Evolutionary conservation across 2,797 vertebrate genomes (phyloP).

Genomic region (Sebastes aleutianus): DNA sequence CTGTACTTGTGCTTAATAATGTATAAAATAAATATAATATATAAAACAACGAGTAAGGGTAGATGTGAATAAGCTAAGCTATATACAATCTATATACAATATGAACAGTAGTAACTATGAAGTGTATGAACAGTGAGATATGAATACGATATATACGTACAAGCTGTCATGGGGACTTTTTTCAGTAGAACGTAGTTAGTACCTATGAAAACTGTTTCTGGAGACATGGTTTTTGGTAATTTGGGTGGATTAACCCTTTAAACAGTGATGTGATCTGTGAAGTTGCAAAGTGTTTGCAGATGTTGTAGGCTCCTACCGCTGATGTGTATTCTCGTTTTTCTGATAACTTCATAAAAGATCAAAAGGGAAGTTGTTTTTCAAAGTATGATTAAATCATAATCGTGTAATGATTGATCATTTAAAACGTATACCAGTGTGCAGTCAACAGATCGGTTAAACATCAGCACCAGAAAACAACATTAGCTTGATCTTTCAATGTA

Average conservation of each 20-base stretch:
- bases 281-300: not conserved
- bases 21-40: not conserved
- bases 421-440: not conserved
- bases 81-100: not conserved
- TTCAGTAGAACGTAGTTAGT: not conserved
- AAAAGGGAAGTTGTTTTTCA: not conserved
- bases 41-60: not conserved
- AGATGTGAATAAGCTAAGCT: not conserved
- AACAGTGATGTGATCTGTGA: not conserved
- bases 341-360: not conserved
- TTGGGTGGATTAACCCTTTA: too few species aligned
- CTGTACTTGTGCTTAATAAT: not conserved
- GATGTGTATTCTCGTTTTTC: not conserved
- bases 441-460: not conserved
- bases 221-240: not conserved
- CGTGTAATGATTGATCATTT: not conserved
- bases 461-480: not conserved
- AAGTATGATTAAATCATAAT: not conserved
- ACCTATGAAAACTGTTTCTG: not conserved
- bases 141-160: not conserved
- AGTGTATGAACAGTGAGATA: not conserved
- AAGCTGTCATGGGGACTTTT: not conserved
- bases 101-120: not conserved
- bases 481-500: not conserved
- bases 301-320: not conserved